phyloP scores from a whole-genome alignment of 2,888 invertebrate species.

The Thereva nobilitata region DNA sequence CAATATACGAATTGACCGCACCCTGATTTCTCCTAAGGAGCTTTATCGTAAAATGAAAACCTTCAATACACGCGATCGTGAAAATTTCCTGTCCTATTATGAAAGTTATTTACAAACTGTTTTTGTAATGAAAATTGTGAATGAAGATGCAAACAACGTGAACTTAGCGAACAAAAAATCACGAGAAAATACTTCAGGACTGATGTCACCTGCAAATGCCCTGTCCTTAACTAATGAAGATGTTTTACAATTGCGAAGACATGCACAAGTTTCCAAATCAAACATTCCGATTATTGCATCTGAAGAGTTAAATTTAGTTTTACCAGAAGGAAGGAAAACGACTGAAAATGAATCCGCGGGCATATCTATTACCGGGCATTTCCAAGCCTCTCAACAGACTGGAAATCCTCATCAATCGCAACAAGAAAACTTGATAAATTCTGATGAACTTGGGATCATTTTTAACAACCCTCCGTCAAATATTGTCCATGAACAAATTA shows the following conservation, averaged over 20 bases:
- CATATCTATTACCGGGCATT: conserved; percentile 32
- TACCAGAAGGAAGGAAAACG: conserved; percentile 14
- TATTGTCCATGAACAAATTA: not conserved
- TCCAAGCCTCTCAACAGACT: conserved; percentile 38
- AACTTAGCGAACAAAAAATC: conserved; percentile 31
- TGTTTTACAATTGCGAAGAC: conserved; percentile 21
- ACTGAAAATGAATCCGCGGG: conserved; percentile 3
- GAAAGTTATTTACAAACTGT: conserved; percentile 49
- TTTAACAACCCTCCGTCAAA: conserved; percentile 17
- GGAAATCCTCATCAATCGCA: conserved; percentile 18
- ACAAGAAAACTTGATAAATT: conserved; percentile 26
- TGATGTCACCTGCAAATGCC: conserved; percentile 15
- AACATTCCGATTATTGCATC: conserved; percentile 30
- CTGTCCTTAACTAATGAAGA: conserved; percentile 20
- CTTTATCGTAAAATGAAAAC: conserved; percentile 54
- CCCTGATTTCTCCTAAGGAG: conserved; percentile 53
- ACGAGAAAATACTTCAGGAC: conserved; percentile 16
- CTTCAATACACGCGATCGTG: conserved; percentile 52
- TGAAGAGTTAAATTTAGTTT: conserved; percentile 10
- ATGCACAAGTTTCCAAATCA: conserved; percentile 27
- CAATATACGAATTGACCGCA: conserved; percentile 36
- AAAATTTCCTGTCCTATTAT: conserved; percentile 54
- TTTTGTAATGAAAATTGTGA: conserved; percentile 37
- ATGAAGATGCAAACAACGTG: conserved; percentile 38
- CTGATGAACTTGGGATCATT: conserved; percentile 16